These are phyloP conservation scores for Colistium nudipinnis DNA, from an alignment of 2,113 vertebrate genomes.

Conservation along the genomic window DNA sequence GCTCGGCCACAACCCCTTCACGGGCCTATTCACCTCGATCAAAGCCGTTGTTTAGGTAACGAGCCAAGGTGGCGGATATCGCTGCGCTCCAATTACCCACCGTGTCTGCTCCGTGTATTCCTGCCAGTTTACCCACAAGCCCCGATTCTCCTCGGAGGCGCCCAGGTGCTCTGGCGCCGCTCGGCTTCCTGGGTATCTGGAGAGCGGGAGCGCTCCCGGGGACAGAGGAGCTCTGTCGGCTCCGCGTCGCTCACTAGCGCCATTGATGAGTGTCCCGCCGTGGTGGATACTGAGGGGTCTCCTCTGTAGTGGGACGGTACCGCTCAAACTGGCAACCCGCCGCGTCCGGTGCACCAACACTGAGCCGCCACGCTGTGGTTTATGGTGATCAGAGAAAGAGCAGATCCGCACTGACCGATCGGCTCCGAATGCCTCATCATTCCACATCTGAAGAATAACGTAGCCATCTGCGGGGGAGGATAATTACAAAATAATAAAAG, in stretches of 20 bases:
- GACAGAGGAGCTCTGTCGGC: slow-evolving; percentile 69
- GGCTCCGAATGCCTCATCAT: background rate
- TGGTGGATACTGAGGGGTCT: background rate
- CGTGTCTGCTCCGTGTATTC: slow-evolving; percentile 48
- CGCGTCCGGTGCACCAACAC: background rate
- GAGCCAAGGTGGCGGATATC: slow-evolving; percentile 76
- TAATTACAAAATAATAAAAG: background rate
- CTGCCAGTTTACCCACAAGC: slow-evolving; percentile 74
- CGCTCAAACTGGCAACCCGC: slow-evolving; percentile 12
- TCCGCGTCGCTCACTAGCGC: slow-evolving; percentile 34
- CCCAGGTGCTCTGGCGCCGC: slow-evolving; percentile 74
- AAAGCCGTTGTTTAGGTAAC: slow-evolving; percentile 77
- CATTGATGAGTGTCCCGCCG: slow-evolving; percentile 54
- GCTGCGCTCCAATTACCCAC: slow-evolving; percentile 68
- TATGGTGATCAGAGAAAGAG: background rate
- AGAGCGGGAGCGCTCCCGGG: slow-evolving; percentile 46
- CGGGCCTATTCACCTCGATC: slow-evolving; percentile 76
- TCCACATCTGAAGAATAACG: background rate
- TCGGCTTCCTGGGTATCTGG: slow-evolving; percentile 48
- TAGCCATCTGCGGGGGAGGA: background rate
- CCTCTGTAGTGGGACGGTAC: slow-evolving; percentile 20
- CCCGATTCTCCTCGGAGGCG: slow-evolving; percentile 64
- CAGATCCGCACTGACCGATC: background rate
- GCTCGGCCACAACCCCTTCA: slow-evolving; percentile 68
- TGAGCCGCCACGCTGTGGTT: background rate